These are phyloP conservation scores for Drosophila pseudotalamancana DNA, from an alignment of 2,888 invertebrate species.

Conservation along the genomic window DNA sequence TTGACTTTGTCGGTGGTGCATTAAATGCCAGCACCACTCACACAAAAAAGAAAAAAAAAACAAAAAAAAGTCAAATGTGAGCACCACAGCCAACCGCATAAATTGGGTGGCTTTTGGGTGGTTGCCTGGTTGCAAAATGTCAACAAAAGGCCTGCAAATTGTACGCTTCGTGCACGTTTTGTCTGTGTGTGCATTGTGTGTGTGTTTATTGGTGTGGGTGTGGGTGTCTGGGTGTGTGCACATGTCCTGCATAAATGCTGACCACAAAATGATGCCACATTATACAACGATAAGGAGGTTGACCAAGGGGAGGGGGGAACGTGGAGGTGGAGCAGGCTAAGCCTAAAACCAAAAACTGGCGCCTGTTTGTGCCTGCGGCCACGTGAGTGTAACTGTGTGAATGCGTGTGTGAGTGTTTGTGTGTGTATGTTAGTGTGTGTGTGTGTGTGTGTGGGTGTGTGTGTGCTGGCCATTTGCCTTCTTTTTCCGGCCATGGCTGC, in stretches of 20 bases:
- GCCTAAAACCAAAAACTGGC: conserved; percentile 62
- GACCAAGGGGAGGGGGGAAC: conserved; percentile 11
- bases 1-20: conserved; percentile 56
- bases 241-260: conserved; percentile 75
- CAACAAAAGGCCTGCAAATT: conserved; percentile 71
- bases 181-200: conserved; percentile 10
- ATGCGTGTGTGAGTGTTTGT: neutral
- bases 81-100: conserved; percentile 47
- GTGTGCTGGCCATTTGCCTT: conserved; percentile 29
- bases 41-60: too few relatives aligned
- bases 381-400: conserved; percentile 37
- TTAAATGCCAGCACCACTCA: conserved; percentile 53
- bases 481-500: conserved; percentile 19
- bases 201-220: conserved; percentile 17
- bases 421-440: conserved; percentile 1
- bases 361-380: conserved; percentile 67
- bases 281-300: conserved; percentile 58
- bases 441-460: conserved; percentile 3
- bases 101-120: conserved; percentile 34
- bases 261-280: conserved; percentile 79
- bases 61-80: conserved; percentile 73
- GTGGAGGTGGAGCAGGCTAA: conserved; percentile 47
- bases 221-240: conserved; percentile 40
- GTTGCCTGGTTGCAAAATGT: conserved; percentile 53
- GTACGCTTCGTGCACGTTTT: conserved; percentile 22